Evolutionary conservation across 2,888 invertebrate species (phyloP).

Genomic region (Brenthis daphne): DNA sequence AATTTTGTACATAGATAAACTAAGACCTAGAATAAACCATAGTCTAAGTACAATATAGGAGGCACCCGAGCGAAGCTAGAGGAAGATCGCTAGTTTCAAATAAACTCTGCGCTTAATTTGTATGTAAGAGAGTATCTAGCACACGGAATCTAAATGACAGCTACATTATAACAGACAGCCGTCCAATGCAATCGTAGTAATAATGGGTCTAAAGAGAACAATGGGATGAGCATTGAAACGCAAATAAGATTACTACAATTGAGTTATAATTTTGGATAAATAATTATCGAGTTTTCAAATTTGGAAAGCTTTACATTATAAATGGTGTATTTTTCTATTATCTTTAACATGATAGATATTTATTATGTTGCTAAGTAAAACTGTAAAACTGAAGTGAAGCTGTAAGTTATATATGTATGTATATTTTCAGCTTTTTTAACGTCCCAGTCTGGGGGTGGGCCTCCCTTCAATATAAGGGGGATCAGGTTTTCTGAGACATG

Average conservation of each 20-base stretch:
- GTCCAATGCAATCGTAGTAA: conserved; percentile 36
- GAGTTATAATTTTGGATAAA: conserved; percentile 4
- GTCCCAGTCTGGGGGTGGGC: too few species aligned
- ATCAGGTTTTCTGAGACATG: too few species aligned
- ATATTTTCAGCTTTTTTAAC: too few species aligned
- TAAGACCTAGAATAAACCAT: not conserved
- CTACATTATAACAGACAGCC: conserved; percentile 13
- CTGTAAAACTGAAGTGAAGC: too few species aligned
- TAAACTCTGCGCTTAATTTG: conserved; percentile 9
- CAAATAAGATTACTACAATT: conserved; percentile 16
- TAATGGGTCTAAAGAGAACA: conserved; percentile 41
- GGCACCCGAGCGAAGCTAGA: too few species aligned
- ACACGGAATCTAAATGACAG: conserved; percentile 18
- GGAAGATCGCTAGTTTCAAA: not conserved
- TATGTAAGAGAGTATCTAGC: conserved; percentile 21
- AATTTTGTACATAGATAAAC: conserved; percentile 36
- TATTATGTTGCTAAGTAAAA: not conserved
- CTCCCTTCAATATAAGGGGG: too few species aligned
- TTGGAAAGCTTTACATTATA: conserved; percentile 3
- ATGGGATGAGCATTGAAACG: conserved; percentile 31
- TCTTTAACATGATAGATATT: not conserved
- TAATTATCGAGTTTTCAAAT: conserved; percentile 14
- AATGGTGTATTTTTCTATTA: not conserved
- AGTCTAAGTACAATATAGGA: not conserved
- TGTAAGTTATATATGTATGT: too few species aligned